Evolutionary conservation across 2,113 vertebrate genomes (phyloP), one percentile per base, ranked within the genome.

Genomic region (Channa argus): DNA sequence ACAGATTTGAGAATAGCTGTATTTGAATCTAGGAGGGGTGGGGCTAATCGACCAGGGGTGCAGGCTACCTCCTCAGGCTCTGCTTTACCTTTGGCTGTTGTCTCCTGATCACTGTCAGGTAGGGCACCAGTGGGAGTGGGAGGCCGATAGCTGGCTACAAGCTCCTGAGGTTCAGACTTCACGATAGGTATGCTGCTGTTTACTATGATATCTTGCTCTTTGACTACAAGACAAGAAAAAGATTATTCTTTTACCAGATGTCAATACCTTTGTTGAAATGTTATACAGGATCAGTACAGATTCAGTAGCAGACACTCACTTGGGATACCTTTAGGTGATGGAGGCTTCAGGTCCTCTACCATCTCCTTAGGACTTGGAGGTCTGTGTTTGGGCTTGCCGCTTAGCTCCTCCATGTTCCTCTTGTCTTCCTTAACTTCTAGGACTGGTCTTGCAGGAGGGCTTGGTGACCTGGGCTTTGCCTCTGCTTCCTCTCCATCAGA

Each of bases 31-130:
- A 91, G 39, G 5, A 71, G 93, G 72, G 88, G 43, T 7, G 71
- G 50, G 51, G 83, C 79, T 67, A 95, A 93, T 65, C 71, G 92
- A 0, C 93, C 91, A 0, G 94, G 95, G 2, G 94, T 94, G 74
- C 84, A 89, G 54, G 95, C 91, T 24, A 91, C 88, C 37, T 94
- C 92, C 0, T 94, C 94, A 0, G 94, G 91, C 77, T 95, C 94
- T 0, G 37, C 71, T 62, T 92, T 94, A 60, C 89, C 83, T 92
- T 94, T 95, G 44, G 74, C 78, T 60, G 59, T 91, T 0, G 53
- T 63, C 36, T 96, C 95, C 66, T 88, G 87, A 82, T 88, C 87
- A 53, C 90, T 90, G 62, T 96, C 94, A 0, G 91, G 92, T 36
- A 94, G 89, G 11, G 90, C 83, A 37, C 91, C 94, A 2, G 90